These are phyloP conservation scores for Stichodactyla helianthus DNA, from an alignment of 64 coral and sea anemone species.

Conservation along the genomic window DNA sequence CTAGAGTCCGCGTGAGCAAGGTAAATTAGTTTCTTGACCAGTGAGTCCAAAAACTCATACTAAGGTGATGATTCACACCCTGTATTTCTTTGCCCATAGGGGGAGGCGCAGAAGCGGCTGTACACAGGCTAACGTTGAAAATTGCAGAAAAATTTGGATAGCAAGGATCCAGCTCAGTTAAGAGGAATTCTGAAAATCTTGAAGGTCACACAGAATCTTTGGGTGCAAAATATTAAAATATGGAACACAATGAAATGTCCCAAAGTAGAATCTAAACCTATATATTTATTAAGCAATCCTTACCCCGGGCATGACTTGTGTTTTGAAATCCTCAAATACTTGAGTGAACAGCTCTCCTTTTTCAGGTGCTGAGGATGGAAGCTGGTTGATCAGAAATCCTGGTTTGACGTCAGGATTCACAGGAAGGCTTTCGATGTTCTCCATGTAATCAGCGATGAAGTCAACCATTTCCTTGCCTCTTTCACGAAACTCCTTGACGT, in stretches of 20 bases:
- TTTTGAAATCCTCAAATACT: slow-evolving; percentile 24
- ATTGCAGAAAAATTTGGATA: too few relatives aligned
- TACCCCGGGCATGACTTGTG: slow-evolving; percentile 52
- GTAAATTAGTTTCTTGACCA: neutral
- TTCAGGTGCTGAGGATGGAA: slow-evolving; percentile 25
- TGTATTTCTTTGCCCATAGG: too few relatives aligned
- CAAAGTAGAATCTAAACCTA: neutral
- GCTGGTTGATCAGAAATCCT: slow-evolving; percentile 37
- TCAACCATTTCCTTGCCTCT: slow-evolving; percentile 53
- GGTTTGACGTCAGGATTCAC: slow-evolving; percentile 32
- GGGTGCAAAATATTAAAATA: too few relatives aligned
- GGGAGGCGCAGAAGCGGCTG: too few relatives aligned
- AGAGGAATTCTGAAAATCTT: too few relatives aligned
- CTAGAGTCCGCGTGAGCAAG: slow-evolving; percentile 5
- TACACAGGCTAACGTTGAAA: too few relatives aligned
- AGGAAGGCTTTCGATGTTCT: slow-evolving; percentile 31
- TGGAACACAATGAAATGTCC: too few relatives aligned
- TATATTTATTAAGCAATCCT: neutral
- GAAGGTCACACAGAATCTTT: too few relatives aligned
- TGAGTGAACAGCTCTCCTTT: slow-evolving; percentile 25
- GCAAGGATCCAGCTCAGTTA: too few relatives aligned
- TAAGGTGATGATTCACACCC: too few relatives aligned
- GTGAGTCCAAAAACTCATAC: slow-evolving; percentile 6
- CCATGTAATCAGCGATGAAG: slow-evolving; percentile 64
- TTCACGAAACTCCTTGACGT: slow-evolving; percentile 40